phyloP scores from a whole-genome alignment of 2,113 vertebrate species.

The Recurvirostra avosetta region DNA sequence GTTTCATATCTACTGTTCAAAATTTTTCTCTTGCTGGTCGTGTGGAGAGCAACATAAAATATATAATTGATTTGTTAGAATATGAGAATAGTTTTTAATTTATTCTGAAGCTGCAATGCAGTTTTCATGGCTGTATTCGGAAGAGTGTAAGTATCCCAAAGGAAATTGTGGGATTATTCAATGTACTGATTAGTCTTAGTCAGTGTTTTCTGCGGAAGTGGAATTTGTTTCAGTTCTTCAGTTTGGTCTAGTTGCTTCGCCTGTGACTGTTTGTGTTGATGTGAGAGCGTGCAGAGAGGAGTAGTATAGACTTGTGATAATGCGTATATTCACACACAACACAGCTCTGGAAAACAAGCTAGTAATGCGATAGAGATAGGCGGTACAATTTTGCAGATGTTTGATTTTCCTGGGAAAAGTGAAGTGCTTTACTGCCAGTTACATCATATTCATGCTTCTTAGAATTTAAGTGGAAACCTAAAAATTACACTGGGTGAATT shows the following conservation, averaged over 20 bases:
- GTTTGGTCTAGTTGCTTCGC: not conserved
- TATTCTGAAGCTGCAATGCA: not conserved
- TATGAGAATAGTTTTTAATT: not conserved
- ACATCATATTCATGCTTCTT: not conserved
- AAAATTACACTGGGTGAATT: not conserved
- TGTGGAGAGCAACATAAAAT: not conserved
- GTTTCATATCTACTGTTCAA: not conserved
- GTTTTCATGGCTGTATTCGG: not conserved
- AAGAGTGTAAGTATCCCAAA: not conserved
- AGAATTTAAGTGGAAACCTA: not conserved
- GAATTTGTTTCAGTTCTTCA: not conserved
- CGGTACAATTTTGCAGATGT: not conserved
- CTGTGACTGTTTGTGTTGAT: not conserved
- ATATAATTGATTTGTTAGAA: not conserved
- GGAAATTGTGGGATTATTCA: not conserved
- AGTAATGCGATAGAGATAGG: not conserved
- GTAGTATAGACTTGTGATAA: not conserved
- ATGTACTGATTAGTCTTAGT: not conserved
- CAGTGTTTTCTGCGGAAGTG: not conserved
- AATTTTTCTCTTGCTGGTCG: not conserved
- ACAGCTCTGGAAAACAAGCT: not conserved
- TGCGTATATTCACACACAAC: not conserved
- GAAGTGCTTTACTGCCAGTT: not conserved
- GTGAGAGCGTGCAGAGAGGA: not conserved
- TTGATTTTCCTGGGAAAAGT: not conserved